These are phyloP conservation scores for Melanophora roralis DNA, from an alignment of 2,888 invertebrate genomes.

Conservation along the genomic window DNA sequence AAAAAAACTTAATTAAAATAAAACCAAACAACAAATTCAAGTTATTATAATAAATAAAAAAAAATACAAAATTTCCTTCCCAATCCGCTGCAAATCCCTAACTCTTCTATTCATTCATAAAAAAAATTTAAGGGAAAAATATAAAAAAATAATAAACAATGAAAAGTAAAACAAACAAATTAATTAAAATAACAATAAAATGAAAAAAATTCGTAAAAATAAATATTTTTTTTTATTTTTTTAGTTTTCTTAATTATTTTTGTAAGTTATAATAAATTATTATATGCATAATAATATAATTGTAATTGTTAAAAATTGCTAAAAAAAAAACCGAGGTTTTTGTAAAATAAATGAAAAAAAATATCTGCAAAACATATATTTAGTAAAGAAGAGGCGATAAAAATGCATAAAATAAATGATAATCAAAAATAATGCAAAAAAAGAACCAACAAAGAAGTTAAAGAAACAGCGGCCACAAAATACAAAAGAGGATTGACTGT, in stretches of 20 bases:
- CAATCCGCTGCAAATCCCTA: conserved; percentile 39
- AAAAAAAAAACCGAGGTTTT: conserved; percentile 3
- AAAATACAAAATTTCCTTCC: conserved; percentile 30
- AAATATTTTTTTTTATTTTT: background rate
- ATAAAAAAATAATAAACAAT: conserved; percentile 39
- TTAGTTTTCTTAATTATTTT: conserved; percentile 18
- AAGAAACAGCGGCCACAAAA: too few relatives aligned
- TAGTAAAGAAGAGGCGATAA: background rate
- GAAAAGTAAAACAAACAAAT: conserved; percentile 22
- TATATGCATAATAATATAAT: conserved; percentile 1
- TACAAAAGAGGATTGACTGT: too few relatives aligned
- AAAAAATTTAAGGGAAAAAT: conserved; percentile 13
- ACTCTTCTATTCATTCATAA: conserved; percentile 35
- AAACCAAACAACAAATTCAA: conserved; percentile 15
- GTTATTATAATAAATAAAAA: conserved; percentile 42
- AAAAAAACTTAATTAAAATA: conserved; percentile 40
- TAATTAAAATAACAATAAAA: conserved; percentile 43
- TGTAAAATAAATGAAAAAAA: conserved; percentile 3
- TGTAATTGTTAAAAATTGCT: conserved; percentile 25
- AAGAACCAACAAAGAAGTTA: too few relatives aligned
- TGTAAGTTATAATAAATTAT: conserved; percentile 20
- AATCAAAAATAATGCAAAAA: background rate
- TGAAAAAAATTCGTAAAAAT: conserved; percentile 20
- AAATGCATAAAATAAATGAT: background rate
- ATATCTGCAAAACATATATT: background rate